A percentile compares a stretch with the other conserved stretches of the same genome.
Conservation (phyloP, 2,797 vertebrate species). For the Uromys caudimaculatus region DNA sequence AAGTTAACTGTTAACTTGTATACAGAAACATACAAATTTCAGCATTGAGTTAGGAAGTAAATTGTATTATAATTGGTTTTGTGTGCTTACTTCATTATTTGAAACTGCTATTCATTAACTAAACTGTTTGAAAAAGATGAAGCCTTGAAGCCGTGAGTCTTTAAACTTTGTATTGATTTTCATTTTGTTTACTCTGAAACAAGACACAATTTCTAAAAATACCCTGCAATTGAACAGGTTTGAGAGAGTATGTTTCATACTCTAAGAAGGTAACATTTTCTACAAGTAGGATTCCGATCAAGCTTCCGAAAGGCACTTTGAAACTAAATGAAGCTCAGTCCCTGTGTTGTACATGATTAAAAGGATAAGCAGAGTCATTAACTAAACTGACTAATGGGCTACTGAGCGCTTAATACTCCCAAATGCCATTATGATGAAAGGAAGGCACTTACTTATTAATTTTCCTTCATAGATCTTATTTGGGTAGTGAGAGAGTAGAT, state of each 20-base stretch:
- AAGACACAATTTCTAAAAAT: constrained; percentile 35
- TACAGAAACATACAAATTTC: not conserved
- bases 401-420: constrained; percentile 85
- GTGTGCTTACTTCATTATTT: not conserved
- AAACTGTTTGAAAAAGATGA: not conserved
- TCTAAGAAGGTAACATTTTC: constrained; percentile 76
- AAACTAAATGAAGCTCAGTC: constrained; percentile 85
- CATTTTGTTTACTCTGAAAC: constrained; percentile 43
- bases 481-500: constrained; percentile 73
- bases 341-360: constrained; percentile 87
- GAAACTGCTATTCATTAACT: not conserved
- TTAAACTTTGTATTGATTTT: not conserved
- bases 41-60: not conserved
- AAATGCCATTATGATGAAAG: constrained; percentile 88
- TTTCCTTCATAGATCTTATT: constrained; percentile 86
- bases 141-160: not conserved
- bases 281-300: constrained; percentile 72
- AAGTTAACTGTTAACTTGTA: not conserved
- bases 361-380: constrained; percentile 88
- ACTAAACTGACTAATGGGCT: constrained; percentile 88
- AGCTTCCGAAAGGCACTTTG: constrained; percentile 89
- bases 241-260: not conserved
- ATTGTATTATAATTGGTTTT: not conserved
- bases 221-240: not conserved
- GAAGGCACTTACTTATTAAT: constrained; percentile 89